A percentile compares a stretch with the other conserved stretches of the same genome.
Evolutionary conservation across 64 coral and sea anemone genomes (phyloP).

Genomic region (Montipora efflorescens): DNA sequence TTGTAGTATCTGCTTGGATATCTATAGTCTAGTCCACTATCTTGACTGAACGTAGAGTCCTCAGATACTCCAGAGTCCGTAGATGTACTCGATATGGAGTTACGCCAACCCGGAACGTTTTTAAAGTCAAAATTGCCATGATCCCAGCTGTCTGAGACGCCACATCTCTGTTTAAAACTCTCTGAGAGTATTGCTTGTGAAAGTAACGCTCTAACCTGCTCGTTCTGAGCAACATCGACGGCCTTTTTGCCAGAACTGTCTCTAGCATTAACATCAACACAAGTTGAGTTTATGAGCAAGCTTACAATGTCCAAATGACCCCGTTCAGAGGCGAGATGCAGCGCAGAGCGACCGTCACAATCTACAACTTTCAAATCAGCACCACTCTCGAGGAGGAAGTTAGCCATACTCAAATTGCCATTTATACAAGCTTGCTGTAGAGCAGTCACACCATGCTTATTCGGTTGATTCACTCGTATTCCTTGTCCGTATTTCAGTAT

Average conservation of each 20-base stretch:
- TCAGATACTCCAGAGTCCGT: constrained; percentile 78
- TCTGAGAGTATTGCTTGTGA: constrained; percentile 74
- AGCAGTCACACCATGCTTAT: constrained; percentile 63
- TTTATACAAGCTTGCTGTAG: constrained; percentile 60
- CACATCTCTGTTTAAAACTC: constrained; percentile 71
- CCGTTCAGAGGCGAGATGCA: constrained; percentile 65
- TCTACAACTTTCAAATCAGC: constrained; percentile 69
- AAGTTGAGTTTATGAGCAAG: constrained; percentile 72
- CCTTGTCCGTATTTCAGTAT: constrained; percentile 71
- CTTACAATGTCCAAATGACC: constrained; percentile 73
- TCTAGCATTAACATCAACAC: constrained; percentile 72
- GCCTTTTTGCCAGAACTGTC: constrained; percentile 47
- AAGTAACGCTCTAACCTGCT: constrained; percentile 68
- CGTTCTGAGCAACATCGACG: constrained; percentile 59
- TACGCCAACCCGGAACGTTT: constrained; percentile 65
- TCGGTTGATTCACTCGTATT: constrained; percentile 64
- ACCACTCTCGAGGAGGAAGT: constrained; percentile 73
- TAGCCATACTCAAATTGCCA: constrained; percentile 61
- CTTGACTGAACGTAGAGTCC: constrained; percentile 44
- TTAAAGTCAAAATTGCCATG: constrained; percentile 8
- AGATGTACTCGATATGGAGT: constrained; percentile 73
- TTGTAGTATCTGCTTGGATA: constrained; percentile 14
- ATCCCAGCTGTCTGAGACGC: background rate
- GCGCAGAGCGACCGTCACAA: constrained; percentile 36
- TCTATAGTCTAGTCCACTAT: constrained; percentile 57